Conservation (phyloP, 2,113 vertebrate genomes). For the Rhabdomys dilectus region DNA sequence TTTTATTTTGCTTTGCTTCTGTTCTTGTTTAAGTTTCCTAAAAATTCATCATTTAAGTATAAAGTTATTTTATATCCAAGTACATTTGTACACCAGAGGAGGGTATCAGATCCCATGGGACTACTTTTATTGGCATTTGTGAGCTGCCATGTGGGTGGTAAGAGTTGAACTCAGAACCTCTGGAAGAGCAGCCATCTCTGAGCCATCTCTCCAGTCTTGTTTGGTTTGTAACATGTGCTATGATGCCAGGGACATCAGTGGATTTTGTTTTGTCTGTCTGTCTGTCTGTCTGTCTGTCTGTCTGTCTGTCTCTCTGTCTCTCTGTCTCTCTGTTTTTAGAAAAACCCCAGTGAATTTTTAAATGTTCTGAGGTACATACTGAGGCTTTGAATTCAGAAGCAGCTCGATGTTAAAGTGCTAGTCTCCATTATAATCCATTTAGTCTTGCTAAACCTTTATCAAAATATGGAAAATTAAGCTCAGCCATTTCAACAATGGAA, state of each 20-base stretch:
- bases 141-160: not conserved
- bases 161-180: not conserved
- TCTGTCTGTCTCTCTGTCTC: not conserved
- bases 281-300: not conserved
- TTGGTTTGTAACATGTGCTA: not conserved
- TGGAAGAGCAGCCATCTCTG: not conserved
- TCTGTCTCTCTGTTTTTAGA: not conserved
- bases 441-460: slow-evolving; percentile 14
- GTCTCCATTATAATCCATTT: not conserved
- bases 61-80: not conserved
- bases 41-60: not conserved
- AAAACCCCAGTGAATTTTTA: slow-evolving; percentile 25
- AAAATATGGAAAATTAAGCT: not conserved
- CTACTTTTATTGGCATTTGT: not conserved
- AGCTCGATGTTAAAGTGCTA: not conserved
- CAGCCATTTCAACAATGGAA: not conserved
- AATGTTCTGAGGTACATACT: not conserved
- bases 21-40: not conserved
- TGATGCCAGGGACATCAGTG: not conserved
- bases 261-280: not conserved
- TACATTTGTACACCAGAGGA: not conserved
- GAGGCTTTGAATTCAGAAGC: not conserved
- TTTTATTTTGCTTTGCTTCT: slow-evolving; percentile 21
- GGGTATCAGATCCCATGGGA: not conserved
- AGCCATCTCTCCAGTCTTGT: not conserved